Evolutionary conservation across 2,888 invertebrate species (phyloP).

Genomic region (Spisula solida): DNA sequence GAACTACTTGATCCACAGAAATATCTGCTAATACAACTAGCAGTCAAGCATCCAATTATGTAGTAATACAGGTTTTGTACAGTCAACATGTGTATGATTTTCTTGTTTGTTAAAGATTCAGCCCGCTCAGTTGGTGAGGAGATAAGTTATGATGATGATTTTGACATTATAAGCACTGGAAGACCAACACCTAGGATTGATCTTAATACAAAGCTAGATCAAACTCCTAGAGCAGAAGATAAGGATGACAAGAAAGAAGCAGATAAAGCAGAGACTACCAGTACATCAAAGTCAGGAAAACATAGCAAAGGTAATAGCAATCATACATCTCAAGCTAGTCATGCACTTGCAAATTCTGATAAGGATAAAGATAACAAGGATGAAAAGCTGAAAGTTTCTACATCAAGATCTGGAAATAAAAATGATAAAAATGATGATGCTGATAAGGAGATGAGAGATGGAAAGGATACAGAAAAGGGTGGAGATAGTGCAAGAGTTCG

Average conservation of each 20-base stretch:
- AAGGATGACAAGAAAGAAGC: constrained; percentile 7
- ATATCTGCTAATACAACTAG: too few relatives aligned
- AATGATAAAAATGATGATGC: neutral
- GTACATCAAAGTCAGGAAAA: constrained; percentile 27
- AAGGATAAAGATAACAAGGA: constrained; percentile 24
- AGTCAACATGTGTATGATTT: neutral
- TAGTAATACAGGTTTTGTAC: neutral
- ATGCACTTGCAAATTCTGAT: constrained; percentile 46
- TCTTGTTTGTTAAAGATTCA: constrained; percentile 53
- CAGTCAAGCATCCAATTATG: too few relatives aligned
- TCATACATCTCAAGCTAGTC: constrained; percentile 47
- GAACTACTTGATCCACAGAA: too few relatives aligned
- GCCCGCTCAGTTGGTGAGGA: constrained; percentile 65
- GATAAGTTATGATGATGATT: constrained; percentile 60
- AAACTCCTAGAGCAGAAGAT: constrained; percentile 17
- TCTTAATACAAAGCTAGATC: constrained; percentile 33
- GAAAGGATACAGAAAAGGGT: constrained; percentile 6
- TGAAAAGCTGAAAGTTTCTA: neutral
- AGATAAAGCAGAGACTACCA: constrained; percentile 9
- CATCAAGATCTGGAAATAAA: neutral
- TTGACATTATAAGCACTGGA: constrained; percentile 64
- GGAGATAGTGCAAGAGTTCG: neutral
- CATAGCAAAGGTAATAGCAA: constrained; percentile 58
- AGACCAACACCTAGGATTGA: constrained; percentile 62
- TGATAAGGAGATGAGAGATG: constrained; percentile 27